These are phyloP conservation scores for Borostomias antarcticus DNA, from an alignment of 2,797 vertebrate species.

Conservation along the genomic window DNA sequence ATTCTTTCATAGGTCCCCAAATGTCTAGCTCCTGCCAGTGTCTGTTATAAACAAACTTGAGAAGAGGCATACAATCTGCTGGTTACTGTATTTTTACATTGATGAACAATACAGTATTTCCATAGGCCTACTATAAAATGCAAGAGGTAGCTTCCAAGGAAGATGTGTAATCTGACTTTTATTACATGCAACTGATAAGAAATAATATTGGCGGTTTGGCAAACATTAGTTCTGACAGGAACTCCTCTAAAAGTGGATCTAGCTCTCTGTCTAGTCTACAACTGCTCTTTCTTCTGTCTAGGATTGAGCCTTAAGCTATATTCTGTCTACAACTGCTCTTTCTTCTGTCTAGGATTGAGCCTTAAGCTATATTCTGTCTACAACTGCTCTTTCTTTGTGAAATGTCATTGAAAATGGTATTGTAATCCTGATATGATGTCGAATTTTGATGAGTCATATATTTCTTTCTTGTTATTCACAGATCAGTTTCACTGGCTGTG, in stretches of 20 bases:
- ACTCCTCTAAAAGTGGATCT: no score
- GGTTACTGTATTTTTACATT: neutral
- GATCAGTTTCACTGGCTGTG: constrained; percentile 87
- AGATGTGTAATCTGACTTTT: neutral
- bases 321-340: no score
- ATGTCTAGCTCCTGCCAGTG: no score
- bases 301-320: no score
- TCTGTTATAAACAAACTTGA: neutral
- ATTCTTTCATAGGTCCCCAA: no score
- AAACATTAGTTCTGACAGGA: neutral
- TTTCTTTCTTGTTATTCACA: constrained; percentile 44
- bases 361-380: no score
- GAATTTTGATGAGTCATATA: neutral
- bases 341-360: no score
- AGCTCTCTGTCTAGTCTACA: no score
- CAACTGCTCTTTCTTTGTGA: neutral
- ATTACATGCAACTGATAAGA: neutral
- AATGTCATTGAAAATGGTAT: neutral
- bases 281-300: no score
- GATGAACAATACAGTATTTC: neutral
- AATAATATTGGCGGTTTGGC: neutral
- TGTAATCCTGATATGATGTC: neutral
- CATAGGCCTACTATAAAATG: neutral
- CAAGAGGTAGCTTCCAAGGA: neutral
- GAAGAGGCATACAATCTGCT: neutral